Conservation (phyloP, 2,797 vertebrate species). For the Clamator glandarius region DNA sequence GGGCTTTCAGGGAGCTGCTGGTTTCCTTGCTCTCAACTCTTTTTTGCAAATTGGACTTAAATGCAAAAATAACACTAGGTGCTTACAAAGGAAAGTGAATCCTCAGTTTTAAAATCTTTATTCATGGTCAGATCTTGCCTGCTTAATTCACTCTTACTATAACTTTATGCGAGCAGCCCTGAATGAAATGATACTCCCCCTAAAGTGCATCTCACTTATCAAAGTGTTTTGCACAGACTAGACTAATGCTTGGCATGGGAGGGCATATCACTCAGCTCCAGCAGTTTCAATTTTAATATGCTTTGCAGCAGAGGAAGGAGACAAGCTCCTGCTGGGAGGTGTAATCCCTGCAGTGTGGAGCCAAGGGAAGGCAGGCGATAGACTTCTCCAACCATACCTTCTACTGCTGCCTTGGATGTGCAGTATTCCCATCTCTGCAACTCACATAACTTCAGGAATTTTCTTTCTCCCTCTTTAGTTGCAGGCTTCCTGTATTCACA, state of each 20-base stretch:
- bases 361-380: background rate
- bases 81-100: background rate
- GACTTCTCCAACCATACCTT: background rate
- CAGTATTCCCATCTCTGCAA: background rate
- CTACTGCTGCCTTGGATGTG: background rate
- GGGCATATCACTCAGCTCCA: background rate
- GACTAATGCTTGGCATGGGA: background rate
- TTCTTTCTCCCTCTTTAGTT: background rate
- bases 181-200: background rate
- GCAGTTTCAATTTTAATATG: background rate
- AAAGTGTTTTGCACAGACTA: background rate
- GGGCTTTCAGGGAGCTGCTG: background rate
- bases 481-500: background rate
- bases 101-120: background rate
- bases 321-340: accelerated
- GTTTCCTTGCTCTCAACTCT: background rate
- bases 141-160: background rate
- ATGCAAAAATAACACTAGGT: background rate
- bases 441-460: background rate
- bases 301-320: background rate
- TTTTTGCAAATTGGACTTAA: slow-evolving; percentile 14
- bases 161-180: background rate
- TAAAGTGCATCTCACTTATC: background rate
- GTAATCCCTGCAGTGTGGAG: background rate
- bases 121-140: background rate